A percentile compares a stretch with the other conserved stretches of the same genome.
Evolutionary conservation across 2,113 vertebrate species (phyloP).

Genomic region (Notarius quadriscutis): DNA sequence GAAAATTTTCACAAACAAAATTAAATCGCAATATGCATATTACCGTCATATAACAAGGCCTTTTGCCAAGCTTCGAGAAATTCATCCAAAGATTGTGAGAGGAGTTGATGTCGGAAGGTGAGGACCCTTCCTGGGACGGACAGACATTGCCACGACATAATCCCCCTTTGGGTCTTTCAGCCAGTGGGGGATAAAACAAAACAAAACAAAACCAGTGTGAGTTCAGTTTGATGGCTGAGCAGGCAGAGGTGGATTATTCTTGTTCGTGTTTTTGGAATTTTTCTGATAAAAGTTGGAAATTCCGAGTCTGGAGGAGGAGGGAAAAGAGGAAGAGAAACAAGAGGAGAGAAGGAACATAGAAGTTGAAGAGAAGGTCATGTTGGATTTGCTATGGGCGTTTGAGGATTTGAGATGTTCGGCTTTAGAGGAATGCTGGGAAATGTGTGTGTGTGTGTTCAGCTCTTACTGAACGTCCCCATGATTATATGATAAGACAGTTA

Average conservation of each 20-base stretch:
- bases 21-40: too few species aligned
- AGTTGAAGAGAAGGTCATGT: slow-evolving; percentile 4
- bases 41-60: too few species aligned
- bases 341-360: background rate
- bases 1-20: too few species aligned
- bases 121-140: too few species aligned
- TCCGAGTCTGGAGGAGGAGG: background rate
- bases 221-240: background rate
- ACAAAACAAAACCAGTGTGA: too few species aligned
- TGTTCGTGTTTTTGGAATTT: background rate
- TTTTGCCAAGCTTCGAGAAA: too few species aligned
- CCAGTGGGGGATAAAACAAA: too few species aligned
- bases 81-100: too few species aligned
- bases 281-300: background rate
- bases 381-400: background rate
- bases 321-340: background rate
- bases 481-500: background rate
- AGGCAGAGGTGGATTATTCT: background rate
- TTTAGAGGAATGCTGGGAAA: slow-evolving; percentile 13
- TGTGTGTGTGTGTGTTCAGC: background rate
- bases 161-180: too few species aligned
- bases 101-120: too few species aligned
- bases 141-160: too few species aligned
- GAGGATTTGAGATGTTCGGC: background rate
- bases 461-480: background rate